Evolutionary conservation across 2,888 invertebrate genomes (phyloP), one percentile per base, ranked within the genome.

Genomic region (Drosophila colorata): DNA sequence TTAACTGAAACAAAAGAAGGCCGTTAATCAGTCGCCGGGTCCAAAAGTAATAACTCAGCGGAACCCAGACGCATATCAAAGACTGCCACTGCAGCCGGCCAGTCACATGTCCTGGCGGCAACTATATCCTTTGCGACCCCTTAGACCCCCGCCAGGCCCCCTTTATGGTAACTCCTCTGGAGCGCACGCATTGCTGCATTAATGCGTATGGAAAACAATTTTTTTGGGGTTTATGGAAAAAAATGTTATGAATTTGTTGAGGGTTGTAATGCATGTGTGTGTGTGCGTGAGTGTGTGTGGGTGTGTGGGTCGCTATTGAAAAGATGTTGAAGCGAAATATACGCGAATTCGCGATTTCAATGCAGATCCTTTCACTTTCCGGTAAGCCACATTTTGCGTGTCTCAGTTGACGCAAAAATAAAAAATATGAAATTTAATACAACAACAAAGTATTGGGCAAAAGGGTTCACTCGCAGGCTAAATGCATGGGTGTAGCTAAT

Each of bases 341-440:
- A 28, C 69, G 80, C 72, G 73, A 40, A 58, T 33, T 69, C 82
- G 86, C 80, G 78, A 63, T 61, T 74, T 76, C 72, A 56, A 51
- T 63, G 56, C 38, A 69, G 56, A 70, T 82, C 79, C 80, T 78
- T 78, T 80, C 52, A 58, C 60, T 80, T 76, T 67, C 63, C 37
- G 86, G 75, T 82, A 82, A 82, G 81, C 81, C 81, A 64, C 86
- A 86, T 82, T 85, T 69, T 72, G 80, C 75, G 83, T 81, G 83
- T 79, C 85, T 78, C 81, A 65, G 59, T 79, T 79, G 67, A 80
- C 80, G 78, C 80, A 55, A 38, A 11, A 43, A 43, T 53, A 57
- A 46, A 59, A 74, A 48, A 46, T 74, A 78, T 71, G 58, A 74
- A 61, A 76, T 72, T 58, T 43, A 51, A 63, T 55, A 59, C 52